phyloP scores from a whole-genome alignment of 2,888 invertebrate genomes.

The Sialis lutaria region DNA sequence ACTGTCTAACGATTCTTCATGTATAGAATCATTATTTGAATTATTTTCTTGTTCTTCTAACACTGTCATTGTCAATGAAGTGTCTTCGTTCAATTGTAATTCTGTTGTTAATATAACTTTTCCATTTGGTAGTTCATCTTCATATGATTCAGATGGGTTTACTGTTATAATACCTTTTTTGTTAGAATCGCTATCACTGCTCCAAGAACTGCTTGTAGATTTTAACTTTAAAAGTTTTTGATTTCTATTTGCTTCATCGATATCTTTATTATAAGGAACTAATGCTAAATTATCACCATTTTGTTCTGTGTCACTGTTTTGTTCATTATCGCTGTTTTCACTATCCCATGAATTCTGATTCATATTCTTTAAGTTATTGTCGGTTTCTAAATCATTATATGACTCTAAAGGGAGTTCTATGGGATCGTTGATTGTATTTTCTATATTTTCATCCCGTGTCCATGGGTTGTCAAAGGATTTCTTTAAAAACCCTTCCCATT shows the following conservation, averaged over 20 bases:
- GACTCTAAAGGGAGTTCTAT: no score
- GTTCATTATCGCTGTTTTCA: background rate
- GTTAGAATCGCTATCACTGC: background rate
- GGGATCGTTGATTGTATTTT: no score
- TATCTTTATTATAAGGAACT: background rate
- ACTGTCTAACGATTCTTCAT: conserved; percentile 13
- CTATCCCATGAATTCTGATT: background rate
- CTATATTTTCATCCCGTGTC: no score
- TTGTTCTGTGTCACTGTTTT: background rate
- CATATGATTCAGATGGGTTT: background rate
- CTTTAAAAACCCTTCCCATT: no score
- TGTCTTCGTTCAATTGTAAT: conserved; percentile 63
- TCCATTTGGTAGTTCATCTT: conserved; percentile 25
- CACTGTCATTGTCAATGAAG: conserved; percentile 69
- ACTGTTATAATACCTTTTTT: background rate
- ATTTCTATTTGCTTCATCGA: background rate
- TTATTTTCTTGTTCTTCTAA: conserved; percentile 39
- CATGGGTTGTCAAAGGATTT: no score
- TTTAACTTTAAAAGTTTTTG: background rate
- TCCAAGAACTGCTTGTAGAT: background rate
- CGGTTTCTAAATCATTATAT: no score
- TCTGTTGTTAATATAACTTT: conserved; percentile 68
- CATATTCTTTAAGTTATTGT: no score
- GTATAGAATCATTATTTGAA: conserved; percentile 11
- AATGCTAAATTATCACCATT: background rate